Evolutionary conservation across 2,113 vertebrate species (phyloP), one percentile per base, ranked within the genome.

Genomic region (Picathartes gymnocephalus): DNA sequence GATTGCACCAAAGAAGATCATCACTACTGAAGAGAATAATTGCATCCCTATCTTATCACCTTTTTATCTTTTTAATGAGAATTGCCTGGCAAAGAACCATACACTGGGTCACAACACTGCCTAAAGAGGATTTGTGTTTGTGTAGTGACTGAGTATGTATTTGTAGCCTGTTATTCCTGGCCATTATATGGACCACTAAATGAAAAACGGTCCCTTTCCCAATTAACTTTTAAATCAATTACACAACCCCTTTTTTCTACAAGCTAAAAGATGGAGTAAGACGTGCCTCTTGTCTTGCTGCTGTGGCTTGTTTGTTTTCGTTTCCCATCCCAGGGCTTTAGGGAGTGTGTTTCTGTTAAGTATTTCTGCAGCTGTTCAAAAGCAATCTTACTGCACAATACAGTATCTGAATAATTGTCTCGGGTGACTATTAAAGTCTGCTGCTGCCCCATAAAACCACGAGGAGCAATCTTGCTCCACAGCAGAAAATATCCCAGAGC

Each of bases 361-460:
- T 51, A 81, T 91, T 91, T 95, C 92, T 94, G 86, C 82, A 84
- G 80, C 84, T 85, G 81, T 92, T 96, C 85, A 82, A 80, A 95
- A 93, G 68, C 83, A 82, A 96, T 95, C 90, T 92, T 37, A 65
- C 31, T 65, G 66, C 70, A 90, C 88, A 91, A 86, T 76, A 27
- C 93, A 96, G 93, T 70, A 91, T 94, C 93, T 92, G 91, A 97
- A 95, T 96, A 96, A 95, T 94, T 96, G 96, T 96, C 96, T 97
- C 92, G 4, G 62, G 90, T 91, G 96, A 77, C 95, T 89, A 89
- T 95, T 95, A 96, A 97, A 95, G 65, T 70, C 93, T 94, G 74
- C 62, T 79, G 77, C 92, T 93, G 88, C 47, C 64, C 74, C 88
- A 90, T 96, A 97, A 97, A 97, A 91, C 83, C 92, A 91, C 3